Evolutionary conservation across 2,888 invertebrate species (phyloP), one percentile per base, ranked within the genome.

Genomic region (Phyllotreta striolata): DNA sequence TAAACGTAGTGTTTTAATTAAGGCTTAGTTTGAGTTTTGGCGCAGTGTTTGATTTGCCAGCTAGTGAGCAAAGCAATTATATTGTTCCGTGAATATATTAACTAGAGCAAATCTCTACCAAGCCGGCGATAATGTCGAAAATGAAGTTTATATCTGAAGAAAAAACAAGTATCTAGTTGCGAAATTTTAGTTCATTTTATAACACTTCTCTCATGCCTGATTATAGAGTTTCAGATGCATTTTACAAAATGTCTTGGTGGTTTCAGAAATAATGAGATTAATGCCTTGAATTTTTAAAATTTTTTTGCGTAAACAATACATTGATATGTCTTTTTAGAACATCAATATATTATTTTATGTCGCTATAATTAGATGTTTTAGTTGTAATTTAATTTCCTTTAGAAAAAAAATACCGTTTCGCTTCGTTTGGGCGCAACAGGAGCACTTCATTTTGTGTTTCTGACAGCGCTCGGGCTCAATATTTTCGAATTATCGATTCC

Each of bases 1-100:
- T 49, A 49, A 34, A 35, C 37, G 52, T 63, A 43, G 55, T 58
- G 56, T 65, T 63, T 64, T 58, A 65, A 65, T 67, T 58, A 63
- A 63, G 43, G 58, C 38, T 55, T 14, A 49, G 43, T 58, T 65
- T n/a, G 41, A 56, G 40, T 39, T 63, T 46, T 35, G 57, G 51
- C 51, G 64, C 39, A 47, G 54, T 61, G 60, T 67, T 67, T 54
- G 59, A 60, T 62, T 62, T 64, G 51, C 35, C 49, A 24, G 43
- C 41, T 51, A 49, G 49, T 49, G 41, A 34, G 39, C 57, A 57
- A 54, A 34, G 61, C 52, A 61, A 52, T 62, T 56, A 64, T 61
- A 51, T 55, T 60, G 54, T 55, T 55, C 39, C 43, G 38, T 64
- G 61, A 51, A 64, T 64, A 41, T 55, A 55, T 60, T 52, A 37